Conservation (phyloP, 1,140 invertebrate genomes). For the Solenopsis fugax region DNA sequence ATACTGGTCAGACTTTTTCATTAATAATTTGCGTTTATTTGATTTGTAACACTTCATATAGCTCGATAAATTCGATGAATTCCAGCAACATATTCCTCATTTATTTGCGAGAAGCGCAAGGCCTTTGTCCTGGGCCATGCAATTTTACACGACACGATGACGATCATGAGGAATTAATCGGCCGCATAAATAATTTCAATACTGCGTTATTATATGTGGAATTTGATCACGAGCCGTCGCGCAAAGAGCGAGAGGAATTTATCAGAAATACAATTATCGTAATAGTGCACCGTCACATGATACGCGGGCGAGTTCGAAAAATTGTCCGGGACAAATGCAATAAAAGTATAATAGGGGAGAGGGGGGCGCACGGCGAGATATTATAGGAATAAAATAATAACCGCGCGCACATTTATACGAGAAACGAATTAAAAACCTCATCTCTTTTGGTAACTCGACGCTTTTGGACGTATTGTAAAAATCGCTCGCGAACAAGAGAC, state of each 20-base stretch:
- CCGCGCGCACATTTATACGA: neutral
- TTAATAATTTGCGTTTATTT: constrained; percentile 19
- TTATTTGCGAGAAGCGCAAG: neutral
- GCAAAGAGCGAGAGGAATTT: constrained; percentile 38
- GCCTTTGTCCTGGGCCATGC: neutral
- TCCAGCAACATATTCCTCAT: constrained; percentile 5
- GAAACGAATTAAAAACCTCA: constrained; percentile 11
- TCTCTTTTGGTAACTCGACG: constrained; percentile 5
- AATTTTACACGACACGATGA: constrained; percentile 38
- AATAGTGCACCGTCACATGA: neutral
- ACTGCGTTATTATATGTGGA: constrained; percentile 45
- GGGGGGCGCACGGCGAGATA: neutral
- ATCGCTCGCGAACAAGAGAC: constrained; percentile 29
- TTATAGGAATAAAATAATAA: constrained; percentile 31
- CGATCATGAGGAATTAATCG: constrained; percentile 56
- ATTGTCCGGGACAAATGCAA: constrained; percentile 19
- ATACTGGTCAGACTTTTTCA: neutral
- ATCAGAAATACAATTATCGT: constrained; percentile 55
- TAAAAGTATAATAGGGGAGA: constrained; percentile 6
- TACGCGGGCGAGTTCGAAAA: constrained; percentile 14
- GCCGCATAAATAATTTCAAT: constrained; percentile 52
- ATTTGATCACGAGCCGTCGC: constrained; percentile 30
- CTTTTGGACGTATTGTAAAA: constrained; percentile 35
- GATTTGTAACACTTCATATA: constrained; percentile 32
- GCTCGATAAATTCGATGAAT: neutral